These are phyloP conservation scores for Panagrolaimus sp. DNA, from an alignment of 1,140 invertebrate genomes.

Conservation along the genomic window DNA sequence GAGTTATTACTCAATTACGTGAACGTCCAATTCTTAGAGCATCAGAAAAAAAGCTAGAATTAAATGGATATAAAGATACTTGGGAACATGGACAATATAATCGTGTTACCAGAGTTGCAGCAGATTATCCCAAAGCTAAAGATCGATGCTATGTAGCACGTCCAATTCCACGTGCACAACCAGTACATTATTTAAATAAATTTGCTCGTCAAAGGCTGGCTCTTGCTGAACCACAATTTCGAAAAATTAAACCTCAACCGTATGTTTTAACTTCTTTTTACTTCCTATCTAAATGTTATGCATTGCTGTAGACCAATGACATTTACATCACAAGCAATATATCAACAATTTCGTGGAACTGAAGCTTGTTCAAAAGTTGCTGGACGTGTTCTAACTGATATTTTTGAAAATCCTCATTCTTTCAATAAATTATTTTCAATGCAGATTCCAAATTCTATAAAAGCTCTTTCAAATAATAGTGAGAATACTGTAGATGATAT, in stretches of 20 bases:
- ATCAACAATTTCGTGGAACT: neutral
- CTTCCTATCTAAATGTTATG: neutral
- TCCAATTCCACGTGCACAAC: slow-evolving; percentile 8
- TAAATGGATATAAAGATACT: slow-evolving; percentile 9
- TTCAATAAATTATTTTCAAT: neutral
- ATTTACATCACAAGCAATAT: neutral
- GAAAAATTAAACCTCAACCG: neutral
- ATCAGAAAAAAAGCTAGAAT: neutral
- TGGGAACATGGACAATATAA: neutral
- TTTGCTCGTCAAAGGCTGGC: neutral
- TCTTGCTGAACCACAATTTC: neutral
- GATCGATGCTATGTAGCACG: neutral
- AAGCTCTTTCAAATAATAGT: neutral
- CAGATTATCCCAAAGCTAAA: neutral
- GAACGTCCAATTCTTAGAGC: neutral
- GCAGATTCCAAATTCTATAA: neutral
- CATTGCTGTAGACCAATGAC: neutral
- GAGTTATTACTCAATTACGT: neutral
- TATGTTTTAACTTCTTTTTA: neutral
- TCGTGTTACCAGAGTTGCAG: neutral
- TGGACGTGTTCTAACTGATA: neutral
- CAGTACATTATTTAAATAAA: slow-evolving; percentile 7
- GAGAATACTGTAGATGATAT: neutral
- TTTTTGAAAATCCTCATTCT: neutral
- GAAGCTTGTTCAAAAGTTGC: slow-evolving; percentile 11